Base-by-base conservation (phyloP, 2,797 vertebrate species). In the Neosilurus hyrtlii region DNA sequence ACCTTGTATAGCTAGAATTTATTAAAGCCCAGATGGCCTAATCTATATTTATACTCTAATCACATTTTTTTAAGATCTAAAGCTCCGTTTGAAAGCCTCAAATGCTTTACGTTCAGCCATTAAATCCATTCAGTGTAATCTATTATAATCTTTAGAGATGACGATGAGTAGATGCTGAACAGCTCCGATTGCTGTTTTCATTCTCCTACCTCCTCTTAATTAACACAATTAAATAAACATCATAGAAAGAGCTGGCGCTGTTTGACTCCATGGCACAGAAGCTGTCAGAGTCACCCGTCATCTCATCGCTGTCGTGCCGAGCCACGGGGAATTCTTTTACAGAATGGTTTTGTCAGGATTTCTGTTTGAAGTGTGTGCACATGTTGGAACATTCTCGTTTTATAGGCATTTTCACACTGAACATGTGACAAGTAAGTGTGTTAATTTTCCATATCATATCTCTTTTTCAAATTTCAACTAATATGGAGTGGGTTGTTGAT, bases 201-300 rank as follows among this genome's bases (percentile, higher is more conserved):
- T 81, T 86, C 83, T 88, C 81, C 86, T 82, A 59, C 79, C 87
- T 89, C 84, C 10, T 62, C 83, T 83, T 72, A 89, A 73, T 82
- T 84, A 77, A 88, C 79, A 37, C 87, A 83, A 86, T 90, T 80
- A 89, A 90, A 86, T 84, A 81, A 90, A 85, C 70, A 80, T 88
- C 86, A 84, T 12, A 79, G 59, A 76, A 67, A 30, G 75, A 82
- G 82, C 57, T 61, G 79, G 37, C n/a, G 15, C 16, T 59, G 43
- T 81, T 83, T 67, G 54, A 43, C 22, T 83, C 61, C 26, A 70
- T n/a, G 52, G 78, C 54, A 49, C 37, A n/a, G 72, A 77, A 79
- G 71, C 81, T 43, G 74, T 43, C 20, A 22, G 72, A 79, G 79
- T 72, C 70, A 63, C 37, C 24, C 66, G 74, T 52, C 24, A 54